Conservation (phyloP, 1,140 invertebrate genomes). For the Drosophila pseudoananassae region DNA sequence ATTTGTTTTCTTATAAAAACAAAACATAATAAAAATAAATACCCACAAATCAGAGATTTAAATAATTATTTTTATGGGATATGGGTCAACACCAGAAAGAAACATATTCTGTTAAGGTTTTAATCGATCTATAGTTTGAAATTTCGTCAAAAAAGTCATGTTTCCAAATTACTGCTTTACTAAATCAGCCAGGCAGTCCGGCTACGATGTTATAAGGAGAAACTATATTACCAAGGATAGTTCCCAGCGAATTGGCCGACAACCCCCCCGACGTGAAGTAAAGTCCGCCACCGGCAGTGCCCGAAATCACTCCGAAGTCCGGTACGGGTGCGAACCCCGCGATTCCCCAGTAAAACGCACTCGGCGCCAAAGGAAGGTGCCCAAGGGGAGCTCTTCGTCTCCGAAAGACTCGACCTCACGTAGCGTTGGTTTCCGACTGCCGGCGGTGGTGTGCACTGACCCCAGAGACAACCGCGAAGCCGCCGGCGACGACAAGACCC, state of each 20-base stretch:
- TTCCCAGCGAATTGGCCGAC: neutral
- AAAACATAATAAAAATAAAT: too few relatives aligned
- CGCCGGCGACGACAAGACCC: neutral
- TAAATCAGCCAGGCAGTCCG: slow-evolving; percentile 30
- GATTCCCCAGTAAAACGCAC: neutral
- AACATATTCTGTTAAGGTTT: neutral
- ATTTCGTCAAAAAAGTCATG: slow-evolving; percentile 44
- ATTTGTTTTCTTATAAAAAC: too few relatives aligned
- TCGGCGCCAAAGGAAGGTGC: neutral
- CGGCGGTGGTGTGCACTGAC: slow-evolving; percentile 9
- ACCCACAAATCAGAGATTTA: too few relatives aligned
- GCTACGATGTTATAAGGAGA: slow-evolving; percentile 36
- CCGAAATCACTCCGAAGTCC: neutral
- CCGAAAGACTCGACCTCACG: neutral
- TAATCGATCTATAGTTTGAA: slow-evolving; percentile 18
- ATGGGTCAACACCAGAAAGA: neutral
- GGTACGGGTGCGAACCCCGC: neutral
- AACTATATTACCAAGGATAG: slow-evolving; percentile 6
- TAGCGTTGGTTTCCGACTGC: slow-evolving; percentile 31
- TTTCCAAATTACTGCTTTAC: slow-evolving; percentile 69
- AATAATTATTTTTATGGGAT: neutral
- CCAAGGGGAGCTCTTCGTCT: neutral
- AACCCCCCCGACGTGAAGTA: neutral
- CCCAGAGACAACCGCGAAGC: neutral
- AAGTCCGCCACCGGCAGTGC: neutral